phyloP scores from a whole-genome alignment of 2,113 vertebrate genomes.

The Actenoides lindsayi region DNA sequence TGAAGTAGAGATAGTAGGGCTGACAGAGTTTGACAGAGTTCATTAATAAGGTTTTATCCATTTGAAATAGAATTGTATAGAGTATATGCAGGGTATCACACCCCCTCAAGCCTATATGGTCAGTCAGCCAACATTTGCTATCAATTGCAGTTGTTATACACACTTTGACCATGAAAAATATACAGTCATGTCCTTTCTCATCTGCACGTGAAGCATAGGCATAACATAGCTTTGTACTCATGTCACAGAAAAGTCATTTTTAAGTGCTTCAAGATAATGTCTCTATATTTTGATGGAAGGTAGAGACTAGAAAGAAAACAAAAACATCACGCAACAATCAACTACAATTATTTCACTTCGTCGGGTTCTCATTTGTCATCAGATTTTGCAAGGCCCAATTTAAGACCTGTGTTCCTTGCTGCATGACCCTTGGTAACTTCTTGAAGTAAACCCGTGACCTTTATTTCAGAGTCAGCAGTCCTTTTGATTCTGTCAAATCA shows the following conservation, averaged over 20 bases:
- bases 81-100: background rate
- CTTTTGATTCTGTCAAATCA: conserved; percentile 16
- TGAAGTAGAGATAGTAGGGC: background rate
- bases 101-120: background rate
- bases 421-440: background rate
- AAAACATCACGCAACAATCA: background rate
- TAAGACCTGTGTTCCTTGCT: background rate
- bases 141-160: background rate
- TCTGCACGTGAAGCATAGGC: background rate
- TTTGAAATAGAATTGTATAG: background rate
- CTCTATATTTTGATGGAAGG: background rate
- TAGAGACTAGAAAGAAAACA: background rate
- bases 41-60: background rate
- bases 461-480: conserved; percentile 2
- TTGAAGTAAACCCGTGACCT: conserved; percentile 10
- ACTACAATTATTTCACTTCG: background rate
- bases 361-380: background rate
- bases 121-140: background rate
- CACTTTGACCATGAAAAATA: background rate
- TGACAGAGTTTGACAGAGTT: background rate
- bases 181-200: background rate
- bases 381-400: background rate
- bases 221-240: background rate
- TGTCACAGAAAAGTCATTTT: background rate
- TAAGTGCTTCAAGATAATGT: background rate